Percentiles rank a stretch among this genome's conserved stretches.
phyloP scores from a whole-genome alignment of 2,888 invertebrate genomes.

The Octonoba sinensis region DNA sequence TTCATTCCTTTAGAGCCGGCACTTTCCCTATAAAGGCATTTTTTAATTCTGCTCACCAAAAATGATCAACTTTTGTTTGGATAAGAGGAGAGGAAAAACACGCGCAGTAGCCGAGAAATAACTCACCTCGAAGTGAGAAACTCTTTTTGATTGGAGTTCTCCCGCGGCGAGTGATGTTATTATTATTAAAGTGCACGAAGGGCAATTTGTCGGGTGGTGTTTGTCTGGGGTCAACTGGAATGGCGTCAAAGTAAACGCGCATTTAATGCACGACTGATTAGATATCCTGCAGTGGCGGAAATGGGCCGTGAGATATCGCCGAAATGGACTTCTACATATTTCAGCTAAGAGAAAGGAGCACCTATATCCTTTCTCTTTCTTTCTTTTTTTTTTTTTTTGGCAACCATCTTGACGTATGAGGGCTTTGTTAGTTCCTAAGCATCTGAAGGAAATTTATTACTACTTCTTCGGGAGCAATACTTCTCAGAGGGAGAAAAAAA shows the following conservation, averaged over 20 bases:
- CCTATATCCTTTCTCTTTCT: no score
- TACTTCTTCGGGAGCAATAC: no score
- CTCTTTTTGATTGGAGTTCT: conserved; percentile 6
- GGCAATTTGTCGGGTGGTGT: conserved; percentile 52
- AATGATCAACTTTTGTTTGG: conserved; percentile 48
- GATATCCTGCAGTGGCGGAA: conserved; percentile 33
- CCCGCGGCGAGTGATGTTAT: conserved; percentile 26
- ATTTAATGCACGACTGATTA: conserved; percentile 57
- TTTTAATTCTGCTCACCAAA: conserved; percentile 4
- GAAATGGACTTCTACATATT: conserved; percentile 22
- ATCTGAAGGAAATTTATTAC: no score
- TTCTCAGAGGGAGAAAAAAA: no score
- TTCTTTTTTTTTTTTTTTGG: no score
- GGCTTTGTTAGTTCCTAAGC: no score
- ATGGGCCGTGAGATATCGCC: conserved; percentile 46
- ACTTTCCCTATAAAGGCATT: conserved; percentile 18
- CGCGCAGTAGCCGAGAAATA: no score
- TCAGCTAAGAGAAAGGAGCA: conserved; percentile 4
- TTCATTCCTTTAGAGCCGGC: neutral
- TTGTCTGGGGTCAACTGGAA: conserved; percentile 60
- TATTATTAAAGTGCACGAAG: conserved; percentile 41
- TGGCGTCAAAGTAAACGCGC: conserved; percentile 52
- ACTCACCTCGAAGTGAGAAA: neutral
- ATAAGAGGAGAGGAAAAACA: neutral
- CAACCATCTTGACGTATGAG: no score